These are phyloP conservation scores for Apostichopus parvimensis DNA, from an alignment of 35 echinoderm and acorn worm species.

Conservation along the genomic window DNA sequence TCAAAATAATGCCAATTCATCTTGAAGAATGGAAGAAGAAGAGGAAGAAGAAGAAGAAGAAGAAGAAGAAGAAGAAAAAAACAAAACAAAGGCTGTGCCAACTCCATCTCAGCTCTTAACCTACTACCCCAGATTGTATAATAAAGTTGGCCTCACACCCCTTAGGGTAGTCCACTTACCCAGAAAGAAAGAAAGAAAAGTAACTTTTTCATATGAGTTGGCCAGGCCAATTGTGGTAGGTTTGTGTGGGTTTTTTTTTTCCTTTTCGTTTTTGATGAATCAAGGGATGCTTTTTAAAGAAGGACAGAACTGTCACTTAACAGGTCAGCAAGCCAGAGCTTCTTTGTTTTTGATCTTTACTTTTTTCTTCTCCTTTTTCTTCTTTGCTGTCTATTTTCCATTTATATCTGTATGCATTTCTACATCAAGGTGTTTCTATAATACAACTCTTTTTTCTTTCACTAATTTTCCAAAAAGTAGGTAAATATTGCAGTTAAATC, in stretches of 20 bases:
- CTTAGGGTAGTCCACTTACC: conserved; percentile 13
- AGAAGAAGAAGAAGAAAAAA: neutral
- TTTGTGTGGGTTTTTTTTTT: neutral
- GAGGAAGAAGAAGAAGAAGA: neutral
- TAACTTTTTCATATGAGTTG: neutral
- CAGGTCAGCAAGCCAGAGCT: no score
- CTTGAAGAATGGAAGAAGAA: neutral
- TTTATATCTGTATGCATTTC: no score
- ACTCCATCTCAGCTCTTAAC: conserved; percentile 17
- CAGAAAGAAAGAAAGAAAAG: conserved; percentile 18
- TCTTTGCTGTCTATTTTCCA: no score
- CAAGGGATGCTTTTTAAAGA: neutral
- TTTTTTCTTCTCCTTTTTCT: no score
- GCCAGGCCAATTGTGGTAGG: conserved; percentile 10
- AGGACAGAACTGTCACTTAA: neutral
- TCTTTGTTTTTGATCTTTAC: no score
- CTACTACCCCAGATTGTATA: conserved; percentile 10
- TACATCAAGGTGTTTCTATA: no score
- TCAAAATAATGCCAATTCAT: neutral
- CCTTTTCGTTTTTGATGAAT: neutral
- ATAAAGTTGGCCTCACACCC: conserved; percentile 20
- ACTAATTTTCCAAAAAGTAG: no score
- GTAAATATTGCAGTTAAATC: no score
- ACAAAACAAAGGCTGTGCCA: neutral
- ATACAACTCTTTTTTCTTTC: no score